These are phyloP conservation scores for Ptychobarbus kaznakovi DNA, from an alignment of 2,797 vertebrate genomes.

Conservation along the genomic window DNA sequence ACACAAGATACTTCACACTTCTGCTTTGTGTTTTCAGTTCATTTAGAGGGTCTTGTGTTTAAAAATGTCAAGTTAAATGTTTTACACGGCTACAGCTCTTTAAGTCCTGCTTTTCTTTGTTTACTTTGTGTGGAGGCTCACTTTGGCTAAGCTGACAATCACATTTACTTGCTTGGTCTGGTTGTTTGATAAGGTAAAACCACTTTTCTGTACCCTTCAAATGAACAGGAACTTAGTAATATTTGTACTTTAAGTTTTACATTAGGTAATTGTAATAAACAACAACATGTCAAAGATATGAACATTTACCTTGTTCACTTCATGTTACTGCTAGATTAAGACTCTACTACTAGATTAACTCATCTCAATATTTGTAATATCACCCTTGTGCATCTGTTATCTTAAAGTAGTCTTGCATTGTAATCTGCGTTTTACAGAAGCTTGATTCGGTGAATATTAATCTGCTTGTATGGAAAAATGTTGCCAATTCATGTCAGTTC, in stretches of 20 bases:
- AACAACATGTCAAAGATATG: neutral
- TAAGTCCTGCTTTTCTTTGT: slow-evolving; percentile 14
- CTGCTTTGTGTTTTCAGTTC: neutral
- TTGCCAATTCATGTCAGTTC: slow-evolving; percentile 14
- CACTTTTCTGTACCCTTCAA: neutral
- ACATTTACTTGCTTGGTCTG: neutral
- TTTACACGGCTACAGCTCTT: no score
- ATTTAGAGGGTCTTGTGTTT: neutral
- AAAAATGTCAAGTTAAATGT: neutral
- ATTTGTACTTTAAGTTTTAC: neutral
- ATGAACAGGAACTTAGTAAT: no score
- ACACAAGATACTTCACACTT: slow-evolving; percentile 27
- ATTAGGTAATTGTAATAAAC: neutral
- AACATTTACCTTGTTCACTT: neutral
- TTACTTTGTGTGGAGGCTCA: neutral
- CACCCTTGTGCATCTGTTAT: neutral
- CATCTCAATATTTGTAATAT: neutral
- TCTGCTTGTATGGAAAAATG: neutral
- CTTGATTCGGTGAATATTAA: neutral
- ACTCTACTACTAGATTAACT: neutral
- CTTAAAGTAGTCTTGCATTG: neutral
- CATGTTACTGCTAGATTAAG: neutral
- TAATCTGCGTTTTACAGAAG: neutral
- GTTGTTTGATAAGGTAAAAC: neutral
- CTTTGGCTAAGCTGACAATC: slow-evolving; percentile 15